Evolutionary conservation across 2,797 vertebrate genomes (phyloP).

Genomic region (Muscicapa striata): DNA sequence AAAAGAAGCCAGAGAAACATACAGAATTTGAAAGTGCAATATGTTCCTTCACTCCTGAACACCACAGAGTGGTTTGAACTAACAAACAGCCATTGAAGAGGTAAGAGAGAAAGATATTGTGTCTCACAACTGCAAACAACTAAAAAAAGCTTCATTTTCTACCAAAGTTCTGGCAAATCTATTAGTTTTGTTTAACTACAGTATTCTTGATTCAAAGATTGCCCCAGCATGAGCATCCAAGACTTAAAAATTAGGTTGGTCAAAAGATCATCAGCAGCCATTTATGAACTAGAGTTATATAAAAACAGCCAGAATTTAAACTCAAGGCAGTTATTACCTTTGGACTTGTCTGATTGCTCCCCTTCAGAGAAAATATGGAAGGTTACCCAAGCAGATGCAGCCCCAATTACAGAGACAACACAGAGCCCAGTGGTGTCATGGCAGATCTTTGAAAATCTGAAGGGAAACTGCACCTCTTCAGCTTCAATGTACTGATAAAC

Average conservation of each 20-base stretch:
- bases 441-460: not conserved
- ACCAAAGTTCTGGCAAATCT: not conserved
- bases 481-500: not conserved
- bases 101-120: not conserved
- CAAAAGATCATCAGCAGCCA: not conserved
- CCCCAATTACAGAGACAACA: not conserved
- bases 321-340: not conserved
- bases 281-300: not conserved
- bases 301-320: not conserved
- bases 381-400: not conserved
- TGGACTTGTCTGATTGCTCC: not conserved
- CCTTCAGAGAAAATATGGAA: not conserved
- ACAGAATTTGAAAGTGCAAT: not conserved
- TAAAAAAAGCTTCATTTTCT: not conserved
- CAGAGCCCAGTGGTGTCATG: not conserved
- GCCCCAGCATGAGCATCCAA: not conserved
- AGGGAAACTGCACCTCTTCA: not conserved
- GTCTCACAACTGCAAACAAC: not conserved
- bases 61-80: not conserved
- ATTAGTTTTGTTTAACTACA: not conserved
- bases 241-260: not conserved
- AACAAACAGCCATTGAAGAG: not conserved
- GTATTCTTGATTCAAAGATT: not conserved
- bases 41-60: not conserved
- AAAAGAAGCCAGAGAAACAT: slow-evolving; percentile 5